Conservation (phyloP, 2,113 vertebrate genomes). For the Saguinus midas region DNA sequence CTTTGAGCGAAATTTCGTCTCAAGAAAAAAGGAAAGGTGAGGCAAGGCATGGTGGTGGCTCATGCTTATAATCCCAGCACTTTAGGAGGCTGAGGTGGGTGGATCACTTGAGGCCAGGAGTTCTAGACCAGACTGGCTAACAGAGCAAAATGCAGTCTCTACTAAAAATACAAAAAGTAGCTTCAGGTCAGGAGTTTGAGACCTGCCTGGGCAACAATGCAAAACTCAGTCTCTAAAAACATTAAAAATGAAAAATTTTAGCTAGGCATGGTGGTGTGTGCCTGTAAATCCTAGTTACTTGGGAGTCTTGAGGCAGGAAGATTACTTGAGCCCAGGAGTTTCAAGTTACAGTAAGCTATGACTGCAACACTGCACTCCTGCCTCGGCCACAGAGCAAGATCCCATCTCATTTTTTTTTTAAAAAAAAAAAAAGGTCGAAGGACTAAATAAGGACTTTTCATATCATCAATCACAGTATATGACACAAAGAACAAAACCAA, state of each 20-base stretch:
- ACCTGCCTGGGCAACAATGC: background rate
- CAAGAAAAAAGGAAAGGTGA: background rate
- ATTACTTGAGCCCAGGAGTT: background rate
- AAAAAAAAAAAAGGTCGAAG: background rate
- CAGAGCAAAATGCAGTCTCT: too few relatives aligned
- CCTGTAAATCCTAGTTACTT: background rate
- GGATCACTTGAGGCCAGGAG: background rate
- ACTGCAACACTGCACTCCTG: background rate
- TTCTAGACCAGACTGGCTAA: too few relatives aligned
- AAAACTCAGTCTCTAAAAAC: background rate
- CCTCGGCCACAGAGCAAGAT: background rate
- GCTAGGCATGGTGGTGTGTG: background rate
- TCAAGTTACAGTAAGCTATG: background rate
- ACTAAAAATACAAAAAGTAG: too few relatives aligned
- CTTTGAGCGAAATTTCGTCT: too few relatives aligned
- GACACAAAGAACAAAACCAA: background rate
- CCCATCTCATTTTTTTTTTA: background rate
- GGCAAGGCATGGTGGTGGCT: background rate
- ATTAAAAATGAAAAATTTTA: background rate
- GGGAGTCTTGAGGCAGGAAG: background rate
- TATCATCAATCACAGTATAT: background rate
- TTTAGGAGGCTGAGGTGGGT: background rate
- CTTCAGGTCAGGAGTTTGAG: background rate
- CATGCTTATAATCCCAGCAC: background rate
- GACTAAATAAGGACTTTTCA: background rate